Base-by-base conservation (phyloP, 2,797 vertebrate genomes). In the Hapalemur alaotrensis region DNA sequence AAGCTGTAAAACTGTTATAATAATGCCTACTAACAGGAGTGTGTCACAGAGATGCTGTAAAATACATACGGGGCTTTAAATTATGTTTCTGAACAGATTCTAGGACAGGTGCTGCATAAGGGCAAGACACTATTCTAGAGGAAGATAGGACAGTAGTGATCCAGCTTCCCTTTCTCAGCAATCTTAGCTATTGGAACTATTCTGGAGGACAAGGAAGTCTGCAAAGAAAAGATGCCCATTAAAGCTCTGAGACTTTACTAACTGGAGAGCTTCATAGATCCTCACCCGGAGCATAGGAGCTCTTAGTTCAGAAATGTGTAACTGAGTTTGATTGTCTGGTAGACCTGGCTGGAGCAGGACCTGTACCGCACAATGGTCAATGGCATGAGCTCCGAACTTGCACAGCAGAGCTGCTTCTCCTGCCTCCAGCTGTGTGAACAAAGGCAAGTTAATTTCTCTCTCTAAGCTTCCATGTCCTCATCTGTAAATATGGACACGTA, bases 81-180 rank as follows among this genome's bases (percentile, higher is more conserved):
- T 18, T 57, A 7, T 15, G 18, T 65, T 96, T 91, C 50, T 79
- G 63, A 91, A 91, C 78, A 86, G 67, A 89, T 85, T 91, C 46
- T 67, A 59, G 69, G 79, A 46, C 20, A 50, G 35, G 35, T 57
- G 43, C 15, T 15, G 30, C 73, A 14, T 15, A 50, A 84, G 70
- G 91, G 50, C 11, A 61, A 81, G 59, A 7, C 65, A 17, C 59
- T 63, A 38, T 43, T 75, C 48, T 10, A 48, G 63, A 41, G 20
- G 8, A 20, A 23, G 18, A 61, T 69, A 25, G n/a, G 7, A 30
- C 35, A 18, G 65, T 10, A 32, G 20, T 30, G 54, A 63, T 17
- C 35, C 65, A 93, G 41, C 13, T 87, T 78, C 32, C 18, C 35
- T 32, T 89, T 79, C 32, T 41, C 9, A 69, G 65, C 80, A 20